phyloP scores from a whole-genome alignment of 2,888 invertebrate genomes.

The Boloria euphrosyne region DNA sequence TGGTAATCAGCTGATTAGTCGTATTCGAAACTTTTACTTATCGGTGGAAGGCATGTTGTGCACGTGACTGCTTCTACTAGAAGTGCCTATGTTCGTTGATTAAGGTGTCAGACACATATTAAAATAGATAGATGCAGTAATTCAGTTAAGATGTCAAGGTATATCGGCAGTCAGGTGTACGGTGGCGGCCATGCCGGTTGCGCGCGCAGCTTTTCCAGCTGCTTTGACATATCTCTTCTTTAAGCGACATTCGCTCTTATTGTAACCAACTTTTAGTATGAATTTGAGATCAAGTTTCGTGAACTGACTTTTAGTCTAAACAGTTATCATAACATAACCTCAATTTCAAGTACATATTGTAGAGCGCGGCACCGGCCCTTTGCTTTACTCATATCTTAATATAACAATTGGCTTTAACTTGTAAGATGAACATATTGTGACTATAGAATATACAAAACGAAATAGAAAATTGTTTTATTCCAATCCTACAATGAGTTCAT shows the following conservation, averaged over 20 bases:
- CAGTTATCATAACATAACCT: conserved; percentile 81
- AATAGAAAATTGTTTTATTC: conserved; percentile 74
- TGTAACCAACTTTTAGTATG: conserved; percentile 56
- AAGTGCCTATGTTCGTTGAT: conserved; percentile 50
- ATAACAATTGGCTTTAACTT: conserved; percentile 65
- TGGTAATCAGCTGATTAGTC: conserved; percentile 78
- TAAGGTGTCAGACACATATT: conserved; percentile 49
- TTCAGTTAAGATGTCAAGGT: conserved; percentile 69
- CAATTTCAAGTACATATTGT: conserved; percentile 63
- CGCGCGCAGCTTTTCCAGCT: conserved; percentile 74
- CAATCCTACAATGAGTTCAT: conserved; percentile 46
- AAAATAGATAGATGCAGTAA: conserved; percentile 58
- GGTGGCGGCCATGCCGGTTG: conserved; percentile 77
- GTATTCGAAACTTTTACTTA: conserved; percentile 58
- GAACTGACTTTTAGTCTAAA: conserved; percentile 70
- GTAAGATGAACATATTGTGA: conserved; percentile 52
- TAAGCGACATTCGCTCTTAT: conserved; percentile 70
- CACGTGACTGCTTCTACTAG: conserved; percentile 50
- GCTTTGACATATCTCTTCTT: conserved; percentile 57
- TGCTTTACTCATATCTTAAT: conserved; percentile 49
- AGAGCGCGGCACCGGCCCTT: conserved; percentile 67
- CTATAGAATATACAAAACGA: conserved; percentile 65
- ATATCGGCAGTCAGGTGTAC: conserved; percentile 77
- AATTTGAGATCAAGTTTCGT: conserved; percentile 52
- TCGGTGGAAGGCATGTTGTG: conserved; percentile 52